A percentile compares a stretch with the other conserved stretches of the same genome.
Conservation (phyloP, 2,797 vertebrate species). For the Trematomus bernacchii region DNA sequence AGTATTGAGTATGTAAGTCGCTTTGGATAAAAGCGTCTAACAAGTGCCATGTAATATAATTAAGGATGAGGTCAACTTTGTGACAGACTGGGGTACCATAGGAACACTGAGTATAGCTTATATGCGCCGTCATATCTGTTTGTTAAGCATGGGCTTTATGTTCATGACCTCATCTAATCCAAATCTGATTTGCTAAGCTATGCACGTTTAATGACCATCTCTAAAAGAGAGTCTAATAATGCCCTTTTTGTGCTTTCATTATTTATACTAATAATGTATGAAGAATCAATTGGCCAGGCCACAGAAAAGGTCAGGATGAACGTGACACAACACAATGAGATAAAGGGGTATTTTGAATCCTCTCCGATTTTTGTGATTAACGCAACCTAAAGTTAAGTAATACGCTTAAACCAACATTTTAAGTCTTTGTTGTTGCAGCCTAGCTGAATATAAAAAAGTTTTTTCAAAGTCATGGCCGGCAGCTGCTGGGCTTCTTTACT, state of each 20-base stretch:
- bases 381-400: background rate
- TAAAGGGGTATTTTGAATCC: background rate
- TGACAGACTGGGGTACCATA: no score
- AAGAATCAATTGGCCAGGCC: background rate
- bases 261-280: background rate
- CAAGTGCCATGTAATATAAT: no score
- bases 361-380: conserved; percentile 32
- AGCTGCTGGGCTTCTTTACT: conserved; percentile 51
- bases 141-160: background rate
- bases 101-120: background rate
- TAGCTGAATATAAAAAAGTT: conserved; percentile 28
- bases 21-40: no score
- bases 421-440: conserved; percentile 25
- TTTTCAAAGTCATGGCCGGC: conserved; percentile 32
- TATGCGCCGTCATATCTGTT: conserved; percentile 4
- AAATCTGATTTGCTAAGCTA: background rate
- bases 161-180: conserved; percentile 16
- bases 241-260: background rate
- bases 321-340: background rate
- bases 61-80: no score
- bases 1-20: no score
- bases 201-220: background rate
- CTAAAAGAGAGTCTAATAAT: background rate
- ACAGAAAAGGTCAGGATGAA: no score
- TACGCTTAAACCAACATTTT: conserved; percentile 25